Evolutionary conservation across 2,113 vertebrate genomes (phyloP), one percentile per base, ranked within the genome.

Genomic region (Stigmatopora nigra): DNA sequence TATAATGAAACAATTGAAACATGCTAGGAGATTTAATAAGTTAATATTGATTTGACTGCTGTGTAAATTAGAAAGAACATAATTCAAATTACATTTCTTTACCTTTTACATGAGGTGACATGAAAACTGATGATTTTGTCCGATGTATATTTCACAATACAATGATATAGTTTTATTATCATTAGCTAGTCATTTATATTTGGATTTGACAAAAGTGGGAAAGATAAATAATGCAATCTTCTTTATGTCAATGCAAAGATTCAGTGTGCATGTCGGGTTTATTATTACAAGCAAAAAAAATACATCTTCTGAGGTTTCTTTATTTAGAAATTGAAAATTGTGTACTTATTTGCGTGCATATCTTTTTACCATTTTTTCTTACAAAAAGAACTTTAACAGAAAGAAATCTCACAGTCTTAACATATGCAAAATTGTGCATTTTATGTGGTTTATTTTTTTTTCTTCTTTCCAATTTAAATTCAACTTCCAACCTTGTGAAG

Each of bases 1-100:
- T 78, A 81, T 71, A 78, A 75, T 78, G 64, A 86, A 82, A 78
- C 65, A 58, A 78, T 73, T 78, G 64, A 86, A 82, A 78, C 65
- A 58, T 3, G 20, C 73, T 69, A 68, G 73, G 72, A 76, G 68
- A 69, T 55, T 82, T 82, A 61, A 72, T 76, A 13, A 7, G 14
- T 15, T 47, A 35, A 67, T 65, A 69, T 60, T 59, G 64, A 75
- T 73, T 31, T 70, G 59, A 60, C 71, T 65, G 45, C 19, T 1
- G 46, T 41, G 61, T 65, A 71, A 77, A 78, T 74, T 76, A 47
- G 44, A 75, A 63, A 47, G 44, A 75, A 63, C 46, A 44, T 66
- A 65, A 81, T 67, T 61, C 67, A 62, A 8, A 31, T n/a, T n/a
- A n/a, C n/a, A 7, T 51, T 57, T 44, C 68, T 35, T 55, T 60